A percentile compares a stretch with the other conserved stretches of the same genome.
Conservation (phyloP, 2,797 vertebrate genomes). For the Protosalanx chinensis region DNA sequence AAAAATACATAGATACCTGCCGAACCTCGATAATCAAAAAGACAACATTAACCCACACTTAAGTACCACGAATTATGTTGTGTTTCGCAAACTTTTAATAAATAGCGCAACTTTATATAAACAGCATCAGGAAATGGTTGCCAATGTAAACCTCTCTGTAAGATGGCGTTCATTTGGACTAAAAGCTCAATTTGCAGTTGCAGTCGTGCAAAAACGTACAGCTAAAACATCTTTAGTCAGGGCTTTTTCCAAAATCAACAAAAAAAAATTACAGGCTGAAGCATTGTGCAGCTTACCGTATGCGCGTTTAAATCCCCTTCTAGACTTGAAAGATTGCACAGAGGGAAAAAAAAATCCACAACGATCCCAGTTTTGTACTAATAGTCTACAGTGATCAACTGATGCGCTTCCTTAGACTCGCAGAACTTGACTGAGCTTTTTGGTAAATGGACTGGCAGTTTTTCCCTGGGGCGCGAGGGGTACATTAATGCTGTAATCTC, state of each 20-base stretch:
- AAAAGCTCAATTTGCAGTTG: slow-evolving; percentile 42
- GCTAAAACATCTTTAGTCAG: not conserved
- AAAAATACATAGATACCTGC: slow-evolving; percentile 57
- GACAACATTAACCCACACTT: slow-evolving; percentile 11
- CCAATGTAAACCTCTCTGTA: slow-evolving; percentile 63
- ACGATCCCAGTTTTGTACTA: slow-evolving; percentile 18
- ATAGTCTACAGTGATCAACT: slow-evolving; percentile 16
- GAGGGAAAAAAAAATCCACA: slow-evolving; percentile 57
- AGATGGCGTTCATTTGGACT: slow-evolving; percentile 69
- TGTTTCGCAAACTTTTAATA: not conserved
- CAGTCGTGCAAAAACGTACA: slow-evolving; percentile 36
- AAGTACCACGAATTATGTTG: not conserved
- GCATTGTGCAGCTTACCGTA: slow-evolving; percentile 55
- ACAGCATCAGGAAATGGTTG: slow-evolving; percentile 59
- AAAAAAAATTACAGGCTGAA: not conserved
- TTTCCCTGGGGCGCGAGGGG: slow-evolving; percentile 58
- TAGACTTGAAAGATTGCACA: slow-evolving; percentile 20
- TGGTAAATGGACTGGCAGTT: slow-evolving; percentile 61
- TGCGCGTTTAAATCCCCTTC: slow-evolving; percentile 26
- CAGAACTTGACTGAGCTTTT: slow-evolving; percentile 76
- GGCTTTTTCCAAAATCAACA: slow-evolving; percentile 5
- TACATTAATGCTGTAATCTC: slow-evolving; percentile 22
- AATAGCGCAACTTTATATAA: not conserved
- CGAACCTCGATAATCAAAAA: slow-evolving; percentile 33
- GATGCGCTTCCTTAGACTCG: slow-evolving; percentile 52